phyloP scores from a whole-genome alignment of 2,888 invertebrate genomes.

The Athalia rosae region DNA sequence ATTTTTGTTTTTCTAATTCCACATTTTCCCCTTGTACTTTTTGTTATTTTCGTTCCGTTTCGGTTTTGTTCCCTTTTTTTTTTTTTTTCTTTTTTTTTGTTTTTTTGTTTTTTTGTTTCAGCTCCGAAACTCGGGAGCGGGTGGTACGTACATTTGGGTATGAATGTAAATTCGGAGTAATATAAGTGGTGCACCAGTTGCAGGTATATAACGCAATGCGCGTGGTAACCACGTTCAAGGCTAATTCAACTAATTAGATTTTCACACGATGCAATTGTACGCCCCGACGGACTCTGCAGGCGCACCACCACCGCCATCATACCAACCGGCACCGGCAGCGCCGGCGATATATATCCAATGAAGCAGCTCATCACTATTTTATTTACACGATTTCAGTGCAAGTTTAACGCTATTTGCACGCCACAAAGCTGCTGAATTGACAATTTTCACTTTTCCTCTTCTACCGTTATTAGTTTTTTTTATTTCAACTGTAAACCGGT shows the following conservation, averaged over 20 bases:
- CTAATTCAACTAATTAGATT: slow-evolving; percentile 42
- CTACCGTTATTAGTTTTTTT: neutral
- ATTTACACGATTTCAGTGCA: slow-evolving; percentile 22
- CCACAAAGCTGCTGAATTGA: slow-evolving; percentile 26
- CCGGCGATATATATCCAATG: neutral
- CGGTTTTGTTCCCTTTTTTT: neutral
- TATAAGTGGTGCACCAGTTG: slow-evolving; percentile 20
- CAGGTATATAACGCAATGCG: slow-evolving; percentile 32
- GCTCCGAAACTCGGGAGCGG: neutral
- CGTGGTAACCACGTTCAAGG: slow-evolving; percentile 40
- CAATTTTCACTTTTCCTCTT: slow-evolving; percentile 11
- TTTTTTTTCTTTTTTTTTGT: neutral
- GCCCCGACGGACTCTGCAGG: slow-evolving; percentile 5
- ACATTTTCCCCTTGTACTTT: slow-evolving; percentile 17
- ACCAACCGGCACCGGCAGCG: neutral
- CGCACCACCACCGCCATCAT: slow-evolving; percentile 1
- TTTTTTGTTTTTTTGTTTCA: slow-evolving; percentile 47
- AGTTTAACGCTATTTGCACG: slow-evolving; percentile 27
- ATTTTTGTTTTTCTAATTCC: slow-evolving; percentile 23
- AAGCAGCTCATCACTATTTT: too few relatives aligned
- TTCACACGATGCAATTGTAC: slow-evolving; percentile 38
- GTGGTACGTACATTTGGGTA: slow-evolving; percentile 43
- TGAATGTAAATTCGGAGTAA: slow-evolving; percentile 19
- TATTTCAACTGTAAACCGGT: slow-evolving; percentile 1
- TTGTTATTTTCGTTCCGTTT: neutral